Percentiles rank a stretch among this genome's conserved stretches.
These are phyloP conservation scores for Capromys pilorides DNA, from an alignment of 2,797 vertebrate genomes.

Conservation along the genomic window DNA sequence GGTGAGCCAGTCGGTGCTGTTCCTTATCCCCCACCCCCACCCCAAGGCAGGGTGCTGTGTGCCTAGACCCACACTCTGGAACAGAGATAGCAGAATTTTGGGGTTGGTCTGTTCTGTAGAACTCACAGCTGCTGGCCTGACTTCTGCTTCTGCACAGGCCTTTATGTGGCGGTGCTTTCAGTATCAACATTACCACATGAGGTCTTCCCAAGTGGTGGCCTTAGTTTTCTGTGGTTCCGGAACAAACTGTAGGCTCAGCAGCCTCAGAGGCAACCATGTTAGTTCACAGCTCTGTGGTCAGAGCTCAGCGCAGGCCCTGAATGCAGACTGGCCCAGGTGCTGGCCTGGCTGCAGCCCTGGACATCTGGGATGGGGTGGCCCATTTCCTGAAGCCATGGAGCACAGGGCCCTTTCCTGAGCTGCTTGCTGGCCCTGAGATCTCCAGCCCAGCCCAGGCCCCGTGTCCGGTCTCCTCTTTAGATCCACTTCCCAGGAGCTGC, in stretches of 20 bases:
- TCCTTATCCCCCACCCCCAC: too few species aligned
- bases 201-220: not conserved
- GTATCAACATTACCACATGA: not conserved
- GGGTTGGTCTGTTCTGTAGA: not conserved
- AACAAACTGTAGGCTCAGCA: not conserved
- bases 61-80: not conserved
- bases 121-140: not conserved
- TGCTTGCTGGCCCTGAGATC: not conserved
- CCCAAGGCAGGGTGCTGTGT: not conserved
- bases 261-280: not conserved
- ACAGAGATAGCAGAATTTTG: conserved; percentile 34
- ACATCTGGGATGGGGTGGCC: too few species aligned
- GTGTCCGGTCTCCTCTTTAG: not conserved
- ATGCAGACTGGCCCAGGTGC: too few species aligned
- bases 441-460: not conserved
- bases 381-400: not conserved
- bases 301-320: not conserved
- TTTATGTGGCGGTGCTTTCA: conserved; percentile 16
- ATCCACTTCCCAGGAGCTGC: not conserved
- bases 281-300: not conserved
- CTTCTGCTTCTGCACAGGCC: conserved; percentile 14
- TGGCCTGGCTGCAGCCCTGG: not conserved
- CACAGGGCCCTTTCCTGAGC: not conserved
- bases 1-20: not conserved
- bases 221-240: conserved; percentile 15